phyloP scores from a whole-genome alignment of 1,140 invertebrate genomes.

The Campoletis sonorensis region DNA sequence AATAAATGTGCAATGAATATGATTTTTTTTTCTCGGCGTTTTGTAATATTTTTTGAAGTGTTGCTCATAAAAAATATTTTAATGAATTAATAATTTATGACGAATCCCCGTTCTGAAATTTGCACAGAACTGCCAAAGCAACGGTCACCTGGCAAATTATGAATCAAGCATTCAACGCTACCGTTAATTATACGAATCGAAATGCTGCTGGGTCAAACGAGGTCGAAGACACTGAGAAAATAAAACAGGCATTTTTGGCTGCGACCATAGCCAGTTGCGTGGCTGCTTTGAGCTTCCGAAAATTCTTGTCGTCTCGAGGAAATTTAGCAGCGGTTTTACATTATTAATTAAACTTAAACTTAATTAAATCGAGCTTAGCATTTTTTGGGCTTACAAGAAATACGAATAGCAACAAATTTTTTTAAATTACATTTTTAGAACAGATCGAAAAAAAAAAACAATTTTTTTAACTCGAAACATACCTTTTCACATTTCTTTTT shows the following conservation, averaged over 20 bases:
- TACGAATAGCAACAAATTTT: no score
- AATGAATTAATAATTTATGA: constrained; percentile 10
- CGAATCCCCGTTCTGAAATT: background rate
- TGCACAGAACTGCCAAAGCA: constrained; percentile 72
- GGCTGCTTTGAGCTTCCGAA: constrained; percentile 57
- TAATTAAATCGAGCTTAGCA: no score
- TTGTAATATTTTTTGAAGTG: no score
- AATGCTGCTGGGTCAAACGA: constrained; percentile 73
- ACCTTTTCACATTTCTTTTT: no score
- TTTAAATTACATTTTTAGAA: no score
- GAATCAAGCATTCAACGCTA: constrained; percentile 80
- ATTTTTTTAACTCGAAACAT: no score
- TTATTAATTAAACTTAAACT: background rate
- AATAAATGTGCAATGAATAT: background rate
- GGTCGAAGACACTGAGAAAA: constrained; percentile 50
- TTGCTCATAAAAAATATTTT: background rate
- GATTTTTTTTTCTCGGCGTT: background rate
- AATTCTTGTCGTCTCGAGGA: constrained; percentile 61
- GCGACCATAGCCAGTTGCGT: constrained; percentile 54
- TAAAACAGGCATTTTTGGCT: constrained; percentile 51
- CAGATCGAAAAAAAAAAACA: no score
- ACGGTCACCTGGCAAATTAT: constrained; percentile 81
- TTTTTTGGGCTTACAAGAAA: no score
- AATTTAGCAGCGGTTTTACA: constrained; percentile 44
- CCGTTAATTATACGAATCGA: constrained; percentile 80